Evolutionary conservation across 2,797 vertebrate species (phyloP).

Genomic region (Paratrypauchen microcephalus): DNA sequence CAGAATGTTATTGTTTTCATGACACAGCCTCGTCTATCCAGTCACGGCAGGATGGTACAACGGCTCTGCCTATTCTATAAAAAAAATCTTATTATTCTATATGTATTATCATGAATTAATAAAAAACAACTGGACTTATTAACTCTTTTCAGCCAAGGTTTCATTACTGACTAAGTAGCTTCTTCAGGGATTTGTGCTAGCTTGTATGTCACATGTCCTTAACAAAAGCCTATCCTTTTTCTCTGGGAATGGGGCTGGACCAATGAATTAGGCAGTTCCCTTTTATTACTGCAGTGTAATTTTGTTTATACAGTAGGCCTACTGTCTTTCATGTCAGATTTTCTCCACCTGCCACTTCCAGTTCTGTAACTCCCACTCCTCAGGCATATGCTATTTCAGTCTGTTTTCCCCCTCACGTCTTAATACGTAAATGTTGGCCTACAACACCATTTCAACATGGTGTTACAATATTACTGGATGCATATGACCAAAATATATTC

Average conservation of each 20-base stretch:
- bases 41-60: too few species aligned
- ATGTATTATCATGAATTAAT: too few species aligned
- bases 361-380: slow-evolving; percentile 42
- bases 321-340: slow-evolving; percentile 35
- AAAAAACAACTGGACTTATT: too few species aligned
- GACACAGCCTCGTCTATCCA: too few species aligned
- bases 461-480: slow-evolving; percentile 50
- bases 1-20: too few species aligned
- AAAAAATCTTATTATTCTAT: too few species aligned
- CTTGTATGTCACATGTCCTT: background rate
- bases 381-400: slow-evolving; percentile 38
- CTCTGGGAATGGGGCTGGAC: background rate
- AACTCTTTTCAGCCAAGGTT: too few species aligned
- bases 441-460: slow-evolving; percentile 65
- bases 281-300: slow-evolving; percentile 10
- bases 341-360: slow-evolving; percentile 40
- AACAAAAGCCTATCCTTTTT: background rate
- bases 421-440: slow-evolving; percentile 62
- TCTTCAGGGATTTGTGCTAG: background rate
- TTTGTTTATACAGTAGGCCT: slow-evolving; percentile 32
- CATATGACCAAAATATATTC: background rate
- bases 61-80: background rate
- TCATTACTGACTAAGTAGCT: too few species aligned
- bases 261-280: background rate
- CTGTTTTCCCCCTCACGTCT: slow-evolving; percentile 43